Evolutionary conservation across 2,113 vertebrate genomes (phyloP).

Genomic region (Formicarius rufipectus): DNA sequence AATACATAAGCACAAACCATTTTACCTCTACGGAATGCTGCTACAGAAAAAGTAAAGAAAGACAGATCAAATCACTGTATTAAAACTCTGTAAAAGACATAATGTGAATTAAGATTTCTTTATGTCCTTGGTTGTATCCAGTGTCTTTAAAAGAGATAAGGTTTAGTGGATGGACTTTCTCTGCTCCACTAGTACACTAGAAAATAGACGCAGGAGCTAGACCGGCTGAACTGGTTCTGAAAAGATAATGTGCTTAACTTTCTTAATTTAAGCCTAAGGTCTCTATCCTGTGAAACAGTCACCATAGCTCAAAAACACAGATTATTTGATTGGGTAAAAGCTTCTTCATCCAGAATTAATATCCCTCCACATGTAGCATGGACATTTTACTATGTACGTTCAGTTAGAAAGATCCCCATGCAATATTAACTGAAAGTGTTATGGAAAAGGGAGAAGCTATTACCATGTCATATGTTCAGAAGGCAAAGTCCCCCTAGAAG

Average conservation of each 20-base stretch:
- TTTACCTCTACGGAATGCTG: background rate
- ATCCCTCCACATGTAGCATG: background rate
- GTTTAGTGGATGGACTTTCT: background rate
- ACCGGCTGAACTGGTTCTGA: background rate
- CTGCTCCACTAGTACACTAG: background rate
- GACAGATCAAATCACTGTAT: background rate
- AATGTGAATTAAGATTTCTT: background rate
- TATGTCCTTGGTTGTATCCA: background rate
- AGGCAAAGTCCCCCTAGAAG: background rate
- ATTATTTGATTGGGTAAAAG: background rate
- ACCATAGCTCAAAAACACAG: background rate
- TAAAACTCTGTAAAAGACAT: background rate
- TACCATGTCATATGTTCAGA: background rate
- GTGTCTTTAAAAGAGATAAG: background rate
- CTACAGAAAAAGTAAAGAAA: background rate
- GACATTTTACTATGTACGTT: background rate
- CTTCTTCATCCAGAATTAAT: background rate
- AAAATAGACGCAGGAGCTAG: background rate
- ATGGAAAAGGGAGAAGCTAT: background rate
- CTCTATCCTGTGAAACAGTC: background rate
- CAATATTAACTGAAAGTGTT: background rate
- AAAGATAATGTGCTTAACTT: background rate
- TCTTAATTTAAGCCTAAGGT: background rate
- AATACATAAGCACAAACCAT: background rate
- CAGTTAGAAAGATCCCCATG: background rate